These are phyloP conservation scores for Asteroscopus sphinx DNA, from an alignment of 2,888 invertebrate genomes.

Conservation along the genomic window DNA sequence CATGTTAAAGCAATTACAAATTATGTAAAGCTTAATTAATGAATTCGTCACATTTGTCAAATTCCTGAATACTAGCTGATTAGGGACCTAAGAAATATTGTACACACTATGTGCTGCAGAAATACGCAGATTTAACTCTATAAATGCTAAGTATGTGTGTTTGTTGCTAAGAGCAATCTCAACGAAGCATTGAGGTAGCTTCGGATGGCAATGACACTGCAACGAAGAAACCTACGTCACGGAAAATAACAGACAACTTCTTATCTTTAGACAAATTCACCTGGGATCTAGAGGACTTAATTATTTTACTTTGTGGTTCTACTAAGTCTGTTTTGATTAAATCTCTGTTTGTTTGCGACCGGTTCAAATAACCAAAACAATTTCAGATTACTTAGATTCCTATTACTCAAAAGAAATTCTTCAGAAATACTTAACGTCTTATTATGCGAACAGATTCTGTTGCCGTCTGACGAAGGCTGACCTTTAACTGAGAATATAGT, in stretches of 20 bases:
- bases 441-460: neutral
- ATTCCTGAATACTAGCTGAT: constrained; percentile 1
- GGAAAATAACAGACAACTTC: constrained; percentile 37
- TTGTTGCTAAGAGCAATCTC: constrained; percentile 2
- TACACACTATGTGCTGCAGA: too few relatives aligned
- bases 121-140: neutral
- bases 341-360: neutral
- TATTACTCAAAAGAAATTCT: constrained; percentile 8
- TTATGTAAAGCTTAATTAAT: constrained; percentile 17
- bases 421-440: constrained; percentile 2
- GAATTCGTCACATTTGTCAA: constrained; percentile 10
- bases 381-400: constrained; percentile 7
- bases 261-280: constrained; percentile 36
- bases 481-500: constrained; percentile 8
- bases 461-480: constrained; percentile 2
- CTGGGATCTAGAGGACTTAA: constrained; percentile 23
- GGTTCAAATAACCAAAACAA: neutral
- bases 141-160: neutral
- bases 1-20: constrained; percentile 14
- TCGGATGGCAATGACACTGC: constrained; percentile 43
- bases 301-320: constrained; percentile 36
- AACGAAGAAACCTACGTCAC: constrained; percentile 36
- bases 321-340: constrained; percentile 18
- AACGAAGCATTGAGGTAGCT: constrained; percentile 16
- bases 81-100: neutral